Evolutionary conservation across 1,140 invertebrate species (phyloP), one percentile per base, ranked within the genome.

Genomic region (Drosophila parabipectinata): DNA sequence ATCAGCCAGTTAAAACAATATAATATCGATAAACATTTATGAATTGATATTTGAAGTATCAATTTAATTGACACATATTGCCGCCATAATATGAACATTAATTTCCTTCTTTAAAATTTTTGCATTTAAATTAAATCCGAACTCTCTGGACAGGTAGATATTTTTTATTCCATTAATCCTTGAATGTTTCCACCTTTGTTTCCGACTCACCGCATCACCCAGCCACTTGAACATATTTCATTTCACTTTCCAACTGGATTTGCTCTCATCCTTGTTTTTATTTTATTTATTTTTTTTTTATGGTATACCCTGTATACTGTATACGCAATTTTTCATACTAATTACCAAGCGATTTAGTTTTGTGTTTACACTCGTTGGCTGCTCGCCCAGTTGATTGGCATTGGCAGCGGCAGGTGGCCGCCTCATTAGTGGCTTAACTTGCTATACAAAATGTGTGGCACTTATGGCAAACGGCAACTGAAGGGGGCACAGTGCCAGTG

Each of bases 261-360:
- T 30, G 9, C 48, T 41, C 30, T 47, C 21, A 26, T 32, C 32
- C 32, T 32, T 28, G 26, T 28, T 32, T 32, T 9, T 32, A 21
- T 32, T 32, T 9, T 10, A 9, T 24, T 37, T 6, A n/a, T 37
- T 50, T 53, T 47, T 26, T 50, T 74, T 39, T n/a, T 53, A 66
- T 48, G 2, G 21, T 21, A 21, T 21, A 21, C 21, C 21, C 41
- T 73, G 69, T 28, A 28, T 28, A 28, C 5, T 7, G 64, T 74
- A 32, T 45, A 81, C 81, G 71, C 82, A 85, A 81, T 87, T 88
- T 87, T 82, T 88, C 78, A 82, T 78, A 87, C 82, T 87, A 87
- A 87, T 87, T 87, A 87, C 82, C 69, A 88, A 87, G 82, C 82
- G 87, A 88, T 87, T 87, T 87, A 87, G 82, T 88, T 87, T 82